phyloP scores from a whole-genome alignment of 2,113 vertebrate genomes.

The Apaloderma vittatum region DNA sequence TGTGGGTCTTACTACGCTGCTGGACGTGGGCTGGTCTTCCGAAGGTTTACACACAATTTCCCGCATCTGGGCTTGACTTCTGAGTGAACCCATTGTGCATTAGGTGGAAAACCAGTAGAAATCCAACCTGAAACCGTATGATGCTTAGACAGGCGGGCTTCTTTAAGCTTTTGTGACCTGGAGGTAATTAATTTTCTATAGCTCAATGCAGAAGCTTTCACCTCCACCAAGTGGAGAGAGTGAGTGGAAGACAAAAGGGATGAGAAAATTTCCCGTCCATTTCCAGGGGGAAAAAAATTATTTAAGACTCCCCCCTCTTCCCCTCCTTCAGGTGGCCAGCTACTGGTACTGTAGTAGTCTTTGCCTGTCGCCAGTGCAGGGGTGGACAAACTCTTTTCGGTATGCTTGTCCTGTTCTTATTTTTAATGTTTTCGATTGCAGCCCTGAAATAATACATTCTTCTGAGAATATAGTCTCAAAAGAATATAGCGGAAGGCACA shows the following conservation, averaged over 20 bases:
- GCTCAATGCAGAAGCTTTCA: not conserved
- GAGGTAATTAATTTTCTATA: not conserved
- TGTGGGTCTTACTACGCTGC: not conserved
- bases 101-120: not conserved
- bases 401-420: not conserved
- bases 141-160: not conserved
- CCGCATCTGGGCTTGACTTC: not conserved
- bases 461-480: not conserved
- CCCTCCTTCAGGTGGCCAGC: not conserved
- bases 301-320: not conserved
- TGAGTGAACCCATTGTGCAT: not conserved
- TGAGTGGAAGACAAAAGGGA: constrained; percentile 6
- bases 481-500: not conserved
- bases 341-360: constrained; percentile 19
- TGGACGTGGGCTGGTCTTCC: not conserved
- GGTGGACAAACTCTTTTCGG: not conserved
- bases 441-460: constrained; percentile 26
- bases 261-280: not conserved
- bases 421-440: constrained; percentile 5
- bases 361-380: not conserved
- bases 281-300: not conserved
- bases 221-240: not conserved
- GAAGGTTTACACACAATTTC: constrained; percentile 1
- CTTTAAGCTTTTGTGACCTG: not conserved
- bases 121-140: not conserved